Evolutionary conservation across 2,888 invertebrate species (phyloP), one percentile per base, ranked within the genome.

Genomic region (Ochropleura plecta): DNA sequence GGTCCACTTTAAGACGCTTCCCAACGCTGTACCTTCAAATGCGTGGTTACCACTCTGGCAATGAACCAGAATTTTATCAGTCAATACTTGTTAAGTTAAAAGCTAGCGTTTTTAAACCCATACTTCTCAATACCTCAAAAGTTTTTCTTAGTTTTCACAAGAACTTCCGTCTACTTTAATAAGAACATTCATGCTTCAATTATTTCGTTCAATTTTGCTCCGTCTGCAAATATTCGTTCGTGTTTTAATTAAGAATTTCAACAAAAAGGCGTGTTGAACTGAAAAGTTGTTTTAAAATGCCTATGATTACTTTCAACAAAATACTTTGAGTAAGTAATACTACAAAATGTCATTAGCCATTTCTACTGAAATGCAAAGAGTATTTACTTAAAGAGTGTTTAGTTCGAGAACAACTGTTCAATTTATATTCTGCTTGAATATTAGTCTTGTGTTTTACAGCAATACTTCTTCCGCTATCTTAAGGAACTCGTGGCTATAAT

Each of bases 181-280:
- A 49, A 60, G 30, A 42, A 53, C 20, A 63, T 81, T 67, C 5
- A 48, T 14, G 53, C n/a, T 64, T 64, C 49, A 64, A 46, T 51
- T 55, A 68, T 60, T 59, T 71, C 5, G 62, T 46, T 40, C 0
- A 55, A 10, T 70, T 73, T 65, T 76, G 69, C 57, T 6, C 14
- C 20, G 42, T 55, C 59, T 60, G 6, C 30, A 67, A 76, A 69
- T 55, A 62, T 60, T 55, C 42, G 6, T 65, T 51, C 40, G 9
- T 40, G 49, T 66, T 82, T 76, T 82, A 79, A 87, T 84, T 78
- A 76, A 78, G 49, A 85, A 70, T 42, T 74, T 65, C 7, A 20
- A 70, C 60, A 64, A 55, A 30, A 59, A 63, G 18, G 20, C 66
- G 12, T 59, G 16, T 60, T 67, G 40, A 55, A 60, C 53, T 53